Evolutionary conservation across 2,888 invertebrate species (phyloP), one percentile per base, ranked within the genome.

Genomic region (Chymomyza fuscimana): DNA sequence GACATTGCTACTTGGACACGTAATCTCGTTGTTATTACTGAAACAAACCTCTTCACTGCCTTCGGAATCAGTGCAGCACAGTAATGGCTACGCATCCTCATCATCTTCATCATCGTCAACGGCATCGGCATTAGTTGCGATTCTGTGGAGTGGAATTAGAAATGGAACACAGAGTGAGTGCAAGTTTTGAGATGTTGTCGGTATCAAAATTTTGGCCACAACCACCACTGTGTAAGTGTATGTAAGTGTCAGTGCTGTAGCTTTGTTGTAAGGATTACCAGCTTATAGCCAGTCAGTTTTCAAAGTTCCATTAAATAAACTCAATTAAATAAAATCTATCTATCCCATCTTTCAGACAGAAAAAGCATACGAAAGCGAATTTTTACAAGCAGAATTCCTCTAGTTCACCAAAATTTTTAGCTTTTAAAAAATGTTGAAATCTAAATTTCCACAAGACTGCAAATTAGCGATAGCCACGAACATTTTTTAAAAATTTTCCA

Each of bases 41-140:
- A 74, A 76, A 76, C 84, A 88, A 78, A 88, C 79, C 73, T 91
- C 90, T 73, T 91, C 90, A 76, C 90, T 90, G 77, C 83, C 90
- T 76, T 90, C 91, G 81, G 90, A 89, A 83, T 91, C 91, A 87
- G 89, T 89, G 87, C 86, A 89, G 73, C 83, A 82, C 87, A 92
- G 89, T 92, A 92, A 87, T 90, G 92, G 92, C 92, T 92, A 92
- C 89, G 91, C 91, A 70, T 91, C 91, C 69, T 88, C 91, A 67
- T 89, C 91, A 66, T 79, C 87, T 6, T 89, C 91, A 66, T 89
- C 91, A 67, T 79, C 87, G 6, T 83, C 86, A 75, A 86, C 80
- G 69, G 78, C 70, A 12, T 86, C 87, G 1, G 69, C 83, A 77
- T 87, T 88, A 10, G 87, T 80, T 40, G 90, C 75, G 67, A 92